Percentiles rank a stretch among this genome's conserved stretches.
phyloP scores from a whole-genome alignment of 2,113 vertebrate genomes.

The Pluvialis apricaria region DNA sequence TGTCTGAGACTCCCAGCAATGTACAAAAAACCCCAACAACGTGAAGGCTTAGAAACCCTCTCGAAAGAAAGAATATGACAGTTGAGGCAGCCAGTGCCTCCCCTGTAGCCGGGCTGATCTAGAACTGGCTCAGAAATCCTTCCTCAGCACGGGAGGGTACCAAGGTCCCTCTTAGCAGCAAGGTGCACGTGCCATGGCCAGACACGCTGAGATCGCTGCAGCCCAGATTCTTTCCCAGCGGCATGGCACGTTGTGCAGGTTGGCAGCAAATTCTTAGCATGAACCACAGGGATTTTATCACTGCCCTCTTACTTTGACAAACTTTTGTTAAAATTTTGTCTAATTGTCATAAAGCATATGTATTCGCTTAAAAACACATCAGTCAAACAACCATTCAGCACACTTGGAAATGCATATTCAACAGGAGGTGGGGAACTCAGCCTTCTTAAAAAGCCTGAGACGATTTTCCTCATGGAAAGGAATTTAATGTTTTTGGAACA shows the following conservation, averaged over 20 bases:
- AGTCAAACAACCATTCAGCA: background rate
- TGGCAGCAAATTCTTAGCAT: background rate
- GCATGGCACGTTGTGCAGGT: fast-evolving
- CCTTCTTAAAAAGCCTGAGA: background rate
- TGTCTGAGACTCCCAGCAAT: background rate
- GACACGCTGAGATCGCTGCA: fast-evolving
- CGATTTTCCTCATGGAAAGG: fast-evolving
- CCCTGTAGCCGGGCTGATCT: background rate
- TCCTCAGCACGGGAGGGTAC: fast-evolving
- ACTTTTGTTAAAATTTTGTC: background rate
- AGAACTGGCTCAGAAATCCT: background rate
- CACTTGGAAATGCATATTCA: background rate
- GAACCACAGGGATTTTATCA: background rate
- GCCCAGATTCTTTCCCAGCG: background rate
- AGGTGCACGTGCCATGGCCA: fast-evolving
- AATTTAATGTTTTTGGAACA: background rate
- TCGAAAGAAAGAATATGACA: background rate
- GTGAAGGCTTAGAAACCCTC: background rate
- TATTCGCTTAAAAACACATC: background rate
- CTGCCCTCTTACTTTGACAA: background rate
- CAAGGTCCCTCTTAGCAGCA: background rate
- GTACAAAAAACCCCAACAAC: background rate
- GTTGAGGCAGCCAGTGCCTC: background rate
- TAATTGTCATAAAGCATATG: background rate
- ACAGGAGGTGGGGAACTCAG: background rate